phyloP scores from a whole-genome alignment of 2,888 invertebrate genomes.

The Nymphalis polychloros region DNA sequence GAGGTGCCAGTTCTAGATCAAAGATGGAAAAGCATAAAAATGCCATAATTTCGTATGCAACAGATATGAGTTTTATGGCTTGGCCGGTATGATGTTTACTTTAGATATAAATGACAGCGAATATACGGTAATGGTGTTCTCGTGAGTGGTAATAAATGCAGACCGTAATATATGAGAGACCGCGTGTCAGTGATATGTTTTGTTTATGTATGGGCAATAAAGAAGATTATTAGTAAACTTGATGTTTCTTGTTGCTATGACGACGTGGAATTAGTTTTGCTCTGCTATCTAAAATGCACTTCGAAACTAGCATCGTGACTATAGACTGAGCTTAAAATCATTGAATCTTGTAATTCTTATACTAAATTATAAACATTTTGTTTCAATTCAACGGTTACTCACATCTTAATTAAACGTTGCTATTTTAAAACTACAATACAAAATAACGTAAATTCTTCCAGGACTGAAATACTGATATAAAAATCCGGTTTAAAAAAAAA shows the following conservation, averaged over 20 bases:
- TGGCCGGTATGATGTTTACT: constrained; percentile 40
- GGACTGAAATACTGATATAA: no score
- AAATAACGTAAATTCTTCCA: no score
- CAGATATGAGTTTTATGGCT: constrained; percentile 62
- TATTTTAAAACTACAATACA: no score
- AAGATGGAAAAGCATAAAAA: constrained; percentile 65
- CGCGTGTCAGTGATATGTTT: constrained; percentile 1
- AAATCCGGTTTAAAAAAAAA: no score
- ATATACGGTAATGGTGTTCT: constrained; percentile 33
- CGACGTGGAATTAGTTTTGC: neutral
- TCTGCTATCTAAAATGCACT: neutral
- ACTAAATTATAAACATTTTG: no score
- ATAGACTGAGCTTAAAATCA: no score
- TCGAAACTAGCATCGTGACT: no score
- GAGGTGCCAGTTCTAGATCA: constrained; percentile 58
- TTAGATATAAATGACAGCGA: constrained; percentile 34
- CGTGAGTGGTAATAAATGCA: constrained; percentile 35
- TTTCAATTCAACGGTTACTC: no score
- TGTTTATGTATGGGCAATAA: constrained; percentile 8
- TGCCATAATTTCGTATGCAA: constrained; percentile 69
- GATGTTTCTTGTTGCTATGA: neutral
- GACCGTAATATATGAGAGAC: constrained; percentile 10
- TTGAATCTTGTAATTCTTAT: no score
- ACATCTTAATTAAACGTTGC: no score
- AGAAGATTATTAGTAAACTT: constrained; percentile 7